A percentile compares a stretch with the other conserved stretches of the same genome.
These are phyloP conservation scores for Fabriciana adippe DNA, from an alignment of 2,888 invertebrate genomes.

Conservation along the genomic window DNA sequence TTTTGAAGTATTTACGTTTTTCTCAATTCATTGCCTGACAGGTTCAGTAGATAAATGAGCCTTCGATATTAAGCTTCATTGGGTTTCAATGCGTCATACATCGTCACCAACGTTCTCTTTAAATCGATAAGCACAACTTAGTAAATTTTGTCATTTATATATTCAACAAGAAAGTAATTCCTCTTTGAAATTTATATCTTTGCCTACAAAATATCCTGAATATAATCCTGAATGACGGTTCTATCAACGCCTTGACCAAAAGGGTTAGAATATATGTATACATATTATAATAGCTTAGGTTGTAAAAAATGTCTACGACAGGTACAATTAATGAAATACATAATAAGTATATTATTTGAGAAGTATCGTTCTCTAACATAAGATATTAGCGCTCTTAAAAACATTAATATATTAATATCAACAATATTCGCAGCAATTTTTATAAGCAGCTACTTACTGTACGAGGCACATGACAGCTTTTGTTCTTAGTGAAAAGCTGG, in stretches of 20 bases:
- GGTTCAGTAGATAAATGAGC: slow-evolving; percentile 40
- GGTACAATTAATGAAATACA: no score
- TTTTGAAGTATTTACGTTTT: slow-evolving; percentile 34
- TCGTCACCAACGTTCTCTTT: slow-evolving; percentile 64
- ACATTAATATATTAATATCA: not conserved
- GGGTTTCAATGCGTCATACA: slow-evolving; percentile 72
- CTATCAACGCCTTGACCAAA: no score
- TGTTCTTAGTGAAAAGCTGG: slow-evolving; percentile 31
- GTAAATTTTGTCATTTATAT: slow-evolving; percentile 65
- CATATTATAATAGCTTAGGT: no score
- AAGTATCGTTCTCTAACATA: no score
- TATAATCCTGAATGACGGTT: not conserved
- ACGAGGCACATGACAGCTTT: slow-evolving; percentile 37
- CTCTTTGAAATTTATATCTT: no score
- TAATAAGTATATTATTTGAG: no score
- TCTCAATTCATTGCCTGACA: slow-evolving; percentile 56
- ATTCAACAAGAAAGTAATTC: slow-evolving; percentile 10
- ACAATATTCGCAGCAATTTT: slow-evolving; percentile 2
- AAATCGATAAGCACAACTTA: slow-evolving; percentile 81
- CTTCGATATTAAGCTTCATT: slow-evolving; percentile 73
- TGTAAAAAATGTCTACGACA: no score
- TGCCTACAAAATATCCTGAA: not conserved
- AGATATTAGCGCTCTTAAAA: no score
- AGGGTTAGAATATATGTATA: no score
- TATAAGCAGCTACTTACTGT: slow-evolving; percentile 10